Evolutionary conservation across 2,113 vertebrate species (phyloP).

Genomic region (Callionymus lyra): DNA sequence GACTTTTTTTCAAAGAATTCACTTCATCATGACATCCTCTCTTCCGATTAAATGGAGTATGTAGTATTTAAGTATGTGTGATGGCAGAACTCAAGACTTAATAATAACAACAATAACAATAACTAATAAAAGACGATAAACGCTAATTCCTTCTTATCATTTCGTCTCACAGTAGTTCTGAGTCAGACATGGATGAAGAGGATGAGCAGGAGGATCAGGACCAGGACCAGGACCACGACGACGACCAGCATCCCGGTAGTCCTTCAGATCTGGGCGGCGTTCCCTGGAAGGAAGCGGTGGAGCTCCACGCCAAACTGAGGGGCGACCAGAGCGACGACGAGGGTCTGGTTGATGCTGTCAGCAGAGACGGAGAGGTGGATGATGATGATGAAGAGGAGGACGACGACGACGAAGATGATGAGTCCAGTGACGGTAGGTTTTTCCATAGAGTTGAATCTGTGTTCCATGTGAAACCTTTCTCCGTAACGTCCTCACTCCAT

Average conservation of each 20-base stretch:
- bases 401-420: constrained; percentile 49
- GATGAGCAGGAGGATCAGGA: constrained; percentile 59
- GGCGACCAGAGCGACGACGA: constrained; percentile 58
- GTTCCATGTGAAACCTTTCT: constrained; percentile 13
- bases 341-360: constrained; percentile 24
- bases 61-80: too few relatives aligned
- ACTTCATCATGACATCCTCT: too few relatives aligned
- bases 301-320: constrained; percentile 81
- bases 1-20: too few relatives aligned
- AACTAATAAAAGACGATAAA: too few relatives aligned
- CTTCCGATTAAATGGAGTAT: too few relatives aligned
- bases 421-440: constrained; percentile 81
- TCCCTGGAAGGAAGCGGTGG: constrained; percentile 87
- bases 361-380: constrained; percentile 45
- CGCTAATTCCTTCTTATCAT: not conserved
- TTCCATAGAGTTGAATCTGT: not conserved
- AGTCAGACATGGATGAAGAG: constrained; percentile 87
- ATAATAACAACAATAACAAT: too few relatives aligned
- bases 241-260: constrained; percentile 53
- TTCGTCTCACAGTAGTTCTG: constrained; percentile 78
- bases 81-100: too few relatives aligned
- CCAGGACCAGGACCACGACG: constrained; percentile 59
- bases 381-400: constrained; percentile 45
- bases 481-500: constrained; percentile 16
- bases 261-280: constrained; percentile 84